These are phyloP conservation scores for Sinhomidia bicolor DNA, from an alignment of 2,888 invertebrate species.

Conservation along the genomic window DNA sequence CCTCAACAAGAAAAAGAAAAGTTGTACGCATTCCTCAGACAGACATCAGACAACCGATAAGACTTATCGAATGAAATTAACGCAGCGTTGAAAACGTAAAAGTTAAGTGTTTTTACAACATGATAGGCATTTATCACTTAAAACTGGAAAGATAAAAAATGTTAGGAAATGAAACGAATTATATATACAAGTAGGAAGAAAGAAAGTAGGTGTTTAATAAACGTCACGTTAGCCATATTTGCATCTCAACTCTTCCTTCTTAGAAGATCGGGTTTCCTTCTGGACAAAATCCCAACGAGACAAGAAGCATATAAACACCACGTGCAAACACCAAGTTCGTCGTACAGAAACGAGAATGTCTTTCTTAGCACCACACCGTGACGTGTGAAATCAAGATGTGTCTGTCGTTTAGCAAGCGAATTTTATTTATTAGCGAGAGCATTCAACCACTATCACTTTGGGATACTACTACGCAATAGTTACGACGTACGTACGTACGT, in stretches of 20 bases:
- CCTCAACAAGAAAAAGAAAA: background rate
- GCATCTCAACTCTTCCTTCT: background rate
- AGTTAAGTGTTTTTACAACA: too few species aligned
- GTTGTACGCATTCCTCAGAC: background rate
- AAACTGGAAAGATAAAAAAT: background rate
- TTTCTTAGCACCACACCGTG: too few species aligned
- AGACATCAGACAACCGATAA: too few species aligned
- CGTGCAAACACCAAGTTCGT: background rate
- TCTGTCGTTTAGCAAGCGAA: too few species aligned
- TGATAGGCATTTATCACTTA: background rate
- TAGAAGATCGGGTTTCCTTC: background rate
- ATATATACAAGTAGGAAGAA: background rate
- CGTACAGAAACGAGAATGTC: too few species aligned
- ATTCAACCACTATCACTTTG: too few species aligned
- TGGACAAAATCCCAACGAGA: background rate
- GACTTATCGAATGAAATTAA: too few species aligned
- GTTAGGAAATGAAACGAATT: background rate
- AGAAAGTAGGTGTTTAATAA: background rate
- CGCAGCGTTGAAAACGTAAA: too few species aligned
- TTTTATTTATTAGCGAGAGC: too few species aligned
- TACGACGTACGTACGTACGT: too few species aligned
- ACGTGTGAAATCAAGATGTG: conserved; percentile 3
- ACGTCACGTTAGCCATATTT: background rate
- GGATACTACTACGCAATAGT: too few species aligned
- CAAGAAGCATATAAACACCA: too few species aligned